These are phyloP conservation scores for Drosophila orena DNA, from an alignment of 1,140 invertebrate genomes.

Conservation along the genomic window DNA sequence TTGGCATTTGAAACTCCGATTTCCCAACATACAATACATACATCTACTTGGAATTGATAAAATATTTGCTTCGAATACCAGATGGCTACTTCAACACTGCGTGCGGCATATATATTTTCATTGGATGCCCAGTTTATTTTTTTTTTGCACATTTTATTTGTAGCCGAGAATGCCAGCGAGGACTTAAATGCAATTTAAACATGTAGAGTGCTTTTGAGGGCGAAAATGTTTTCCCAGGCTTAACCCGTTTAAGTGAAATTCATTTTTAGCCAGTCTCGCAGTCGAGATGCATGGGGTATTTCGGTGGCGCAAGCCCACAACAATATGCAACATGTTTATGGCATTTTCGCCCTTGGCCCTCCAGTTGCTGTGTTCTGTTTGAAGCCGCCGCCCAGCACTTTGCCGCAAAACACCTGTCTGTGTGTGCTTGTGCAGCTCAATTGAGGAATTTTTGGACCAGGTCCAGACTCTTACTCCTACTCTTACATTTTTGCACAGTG, in stretches of 20 bases:
- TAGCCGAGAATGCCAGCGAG: neutral
- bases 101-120: neutral
- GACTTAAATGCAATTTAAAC: conserved; percentile 28
- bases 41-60: no score
- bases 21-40: no score
- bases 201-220: conserved; percentile 6
- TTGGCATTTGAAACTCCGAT: no score
- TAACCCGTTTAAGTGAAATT: conserved; percentile 39
- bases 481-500: neutral
- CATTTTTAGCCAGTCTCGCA: conserved; percentile 8
- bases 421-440: neutral
- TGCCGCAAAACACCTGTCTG: neutral
- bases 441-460: conserved; percentile 29
- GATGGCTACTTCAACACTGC: neutral
- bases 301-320: conserved; percentile 7
- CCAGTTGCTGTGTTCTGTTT: neutral
- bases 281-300: neutral
- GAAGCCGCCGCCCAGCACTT: neutral
- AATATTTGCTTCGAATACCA: neutral
- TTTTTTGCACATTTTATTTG: neutral
- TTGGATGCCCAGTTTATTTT: neutral
- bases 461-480: neutral
- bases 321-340: conserved; percentile 46
- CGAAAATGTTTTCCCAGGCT: conserved; percentile 6
- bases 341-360: conserved; percentile 29